Conservation (phyloP, 2,113 vertebrate species). For the Pagrus major region DNA sequence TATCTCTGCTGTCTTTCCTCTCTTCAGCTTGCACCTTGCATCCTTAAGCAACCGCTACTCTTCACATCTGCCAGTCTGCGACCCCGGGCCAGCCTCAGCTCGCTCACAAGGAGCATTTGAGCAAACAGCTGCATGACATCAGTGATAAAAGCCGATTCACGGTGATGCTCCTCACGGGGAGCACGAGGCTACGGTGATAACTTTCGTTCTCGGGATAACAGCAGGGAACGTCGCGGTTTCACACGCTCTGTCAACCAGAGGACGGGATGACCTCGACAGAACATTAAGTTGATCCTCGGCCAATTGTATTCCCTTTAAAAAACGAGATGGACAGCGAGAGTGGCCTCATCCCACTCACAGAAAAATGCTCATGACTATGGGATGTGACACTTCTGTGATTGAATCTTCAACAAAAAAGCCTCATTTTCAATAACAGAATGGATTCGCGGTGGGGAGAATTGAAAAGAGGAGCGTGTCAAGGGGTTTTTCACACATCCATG, state of each 20-base stretch:
- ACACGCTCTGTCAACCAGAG: constrained; percentile 18
- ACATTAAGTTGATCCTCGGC: constrained; percentile 33
- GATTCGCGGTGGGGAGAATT: constrained; percentile 27
- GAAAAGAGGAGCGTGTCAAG: constrained; percentile 38
- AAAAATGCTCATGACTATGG: constrained; percentile 38
- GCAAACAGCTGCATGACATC: constrained; percentile 46
- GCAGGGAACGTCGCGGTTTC: constrained; percentile 4
- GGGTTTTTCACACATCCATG: constrained; percentile 20
- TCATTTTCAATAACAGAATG: constrained; percentile 44
- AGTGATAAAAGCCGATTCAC: constrained; percentile 30
- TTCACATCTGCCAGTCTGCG: constrained; percentile 37
- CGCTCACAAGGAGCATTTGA: constrained; percentile 12
- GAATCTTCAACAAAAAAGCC: constrained; percentile 29
- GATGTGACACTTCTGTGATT: constrained; percentile 58
- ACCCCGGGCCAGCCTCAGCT: background rate
- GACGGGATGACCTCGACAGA: constrained; percentile 52
- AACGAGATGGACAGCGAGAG: constrained; percentile 7
- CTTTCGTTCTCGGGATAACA: constrained; percentile 38
- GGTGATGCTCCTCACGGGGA: constrained; percentile 9
- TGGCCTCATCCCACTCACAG: background rate
- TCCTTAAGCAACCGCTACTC: constrained; percentile 10
- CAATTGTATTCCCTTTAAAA: constrained; percentile 41
- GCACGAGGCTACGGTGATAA: constrained; percentile 26
- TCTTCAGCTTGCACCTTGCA: constrained; percentile 19
- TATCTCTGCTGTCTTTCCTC: constrained; percentile 20